phyloP scores from a whole-genome alignment of 2,797 vertebrate genomes.

The Euthynnus affinis region DNA sequence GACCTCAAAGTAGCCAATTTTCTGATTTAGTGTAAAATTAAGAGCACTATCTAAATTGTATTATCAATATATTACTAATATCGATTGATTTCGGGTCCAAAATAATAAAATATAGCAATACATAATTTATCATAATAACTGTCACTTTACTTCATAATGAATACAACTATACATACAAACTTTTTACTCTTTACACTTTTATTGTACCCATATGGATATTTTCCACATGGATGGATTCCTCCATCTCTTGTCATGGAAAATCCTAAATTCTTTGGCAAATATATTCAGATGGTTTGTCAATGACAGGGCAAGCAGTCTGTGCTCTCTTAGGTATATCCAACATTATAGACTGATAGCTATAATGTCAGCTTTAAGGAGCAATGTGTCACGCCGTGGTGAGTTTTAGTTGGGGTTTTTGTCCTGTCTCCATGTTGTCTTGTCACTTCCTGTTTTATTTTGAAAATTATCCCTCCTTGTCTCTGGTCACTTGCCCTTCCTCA shows the following conservation, averaged over 20 bases:
- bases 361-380: constrained; percentile 1
- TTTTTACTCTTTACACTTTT: neutral
- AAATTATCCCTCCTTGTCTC: no score
- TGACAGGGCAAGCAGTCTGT: neutral
- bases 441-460: no score
- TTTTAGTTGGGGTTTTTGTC: no score
- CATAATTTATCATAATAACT: neutral
- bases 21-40: neutral
- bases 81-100: neutral
- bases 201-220: neutral
- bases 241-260: constrained; percentile 12
- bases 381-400: no score
- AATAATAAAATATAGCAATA: neutral
- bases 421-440: no score
- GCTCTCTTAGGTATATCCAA: neutral
- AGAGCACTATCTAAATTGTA: neutral
- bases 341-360: neutral
- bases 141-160: no score
- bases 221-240: neutral
- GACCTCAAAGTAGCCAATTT: neutral
- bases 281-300: neutral
- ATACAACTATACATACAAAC: neutral
- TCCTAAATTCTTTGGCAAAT: neutral
- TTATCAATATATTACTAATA: neutral
- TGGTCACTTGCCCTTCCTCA: no score